Conservation (phyloP, 2,888 invertebrate species). For the Trichogramma dendrolimi region DNA sequence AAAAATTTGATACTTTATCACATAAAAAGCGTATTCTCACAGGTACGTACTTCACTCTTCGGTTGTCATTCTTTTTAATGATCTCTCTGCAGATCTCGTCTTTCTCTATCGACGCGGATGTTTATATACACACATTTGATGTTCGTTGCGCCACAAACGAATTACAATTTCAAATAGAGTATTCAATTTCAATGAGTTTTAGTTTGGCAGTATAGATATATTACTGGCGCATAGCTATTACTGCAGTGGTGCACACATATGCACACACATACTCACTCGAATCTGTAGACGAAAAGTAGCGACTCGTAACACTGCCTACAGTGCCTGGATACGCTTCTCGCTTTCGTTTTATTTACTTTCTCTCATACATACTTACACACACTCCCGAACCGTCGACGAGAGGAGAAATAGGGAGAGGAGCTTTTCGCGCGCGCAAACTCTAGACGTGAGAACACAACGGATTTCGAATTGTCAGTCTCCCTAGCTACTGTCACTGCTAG, state of each 20-base stretch:
- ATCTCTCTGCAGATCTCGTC: too few relatives aligned
- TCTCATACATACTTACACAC: neutral
- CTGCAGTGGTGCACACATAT: neutral
- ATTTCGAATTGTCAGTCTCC: slow-evolving; percentile 26
- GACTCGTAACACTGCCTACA: too few relatives aligned
- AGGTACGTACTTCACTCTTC: too few relatives aligned
- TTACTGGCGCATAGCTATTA: too few relatives aligned
- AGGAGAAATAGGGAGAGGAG: too few relatives aligned
- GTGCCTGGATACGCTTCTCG: neutral
- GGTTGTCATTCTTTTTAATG: too few relatives aligned
- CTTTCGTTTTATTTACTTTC: slow-evolving; percentile 22
- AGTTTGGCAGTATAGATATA: neutral
- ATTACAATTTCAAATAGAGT: slow-evolving; percentile 27
- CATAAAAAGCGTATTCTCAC: too few relatives aligned
- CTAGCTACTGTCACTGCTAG: neutral
- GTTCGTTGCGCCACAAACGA: neutral
- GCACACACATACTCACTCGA: neutral
- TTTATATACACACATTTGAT: too few relatives aligned
- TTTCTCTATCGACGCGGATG: too few relatives aligned
- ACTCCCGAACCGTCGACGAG: slow-evolving; percentile 5
- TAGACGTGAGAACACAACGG: slow-evolving; percentile 5
- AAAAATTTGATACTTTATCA: too few relatives aligned
- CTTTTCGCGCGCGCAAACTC: slow-evolving; percentile 1
- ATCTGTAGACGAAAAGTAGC: too few relatives aligned
- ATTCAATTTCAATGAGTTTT: slow-evolving; percentile 13